A percentile compares a stretch with the other conserved stretches of the same genome.
Evolutionary conservation across 2,888 invertebrate genomes (phyloP).

Genomic region (Metacarcinus magister): DNA sequence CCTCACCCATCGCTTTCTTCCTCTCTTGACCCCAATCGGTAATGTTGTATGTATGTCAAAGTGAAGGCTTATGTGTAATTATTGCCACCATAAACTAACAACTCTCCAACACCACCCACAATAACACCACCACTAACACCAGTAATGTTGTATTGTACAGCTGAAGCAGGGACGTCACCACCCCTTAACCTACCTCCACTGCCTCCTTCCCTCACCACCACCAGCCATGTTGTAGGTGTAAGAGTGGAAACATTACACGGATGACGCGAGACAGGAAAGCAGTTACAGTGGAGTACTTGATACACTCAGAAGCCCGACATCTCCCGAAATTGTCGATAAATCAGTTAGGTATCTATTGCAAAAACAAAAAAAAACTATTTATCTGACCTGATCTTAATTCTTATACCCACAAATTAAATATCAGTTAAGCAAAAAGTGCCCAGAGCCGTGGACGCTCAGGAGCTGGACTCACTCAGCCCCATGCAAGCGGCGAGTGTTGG

Average conservation of each 20-base stretch:
- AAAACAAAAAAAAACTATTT: not conserved
- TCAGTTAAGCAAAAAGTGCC: conserved; percentile 58
- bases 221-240: not conserved
- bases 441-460: not conserved
- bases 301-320: not conserved
- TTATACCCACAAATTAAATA: conserved; percentile 60
- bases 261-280: not conserved
- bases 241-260: not conserved
- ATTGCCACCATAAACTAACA: not conserved
- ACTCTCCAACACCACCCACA: not conserved
- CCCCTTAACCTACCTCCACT: not conserved
- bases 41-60: not conserved
- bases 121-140: not conserved
- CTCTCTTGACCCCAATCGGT: not conserved
- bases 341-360: not conserved
- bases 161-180: not conserved
- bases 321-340: not conserved
- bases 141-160: not conserved
- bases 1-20: not conserved
- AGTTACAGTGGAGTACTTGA: not conserved
- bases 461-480: conserved; percentile 26
- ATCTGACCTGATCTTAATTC: conserved; percentile 61
- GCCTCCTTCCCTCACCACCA: not conserved
- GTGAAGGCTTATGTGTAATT: not conserved
- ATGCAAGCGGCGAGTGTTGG: not conserved